phyloP scores from a whole-genome alignment of 2,113 vertebrate species.

The Uropsilus gracilis region DNA sequence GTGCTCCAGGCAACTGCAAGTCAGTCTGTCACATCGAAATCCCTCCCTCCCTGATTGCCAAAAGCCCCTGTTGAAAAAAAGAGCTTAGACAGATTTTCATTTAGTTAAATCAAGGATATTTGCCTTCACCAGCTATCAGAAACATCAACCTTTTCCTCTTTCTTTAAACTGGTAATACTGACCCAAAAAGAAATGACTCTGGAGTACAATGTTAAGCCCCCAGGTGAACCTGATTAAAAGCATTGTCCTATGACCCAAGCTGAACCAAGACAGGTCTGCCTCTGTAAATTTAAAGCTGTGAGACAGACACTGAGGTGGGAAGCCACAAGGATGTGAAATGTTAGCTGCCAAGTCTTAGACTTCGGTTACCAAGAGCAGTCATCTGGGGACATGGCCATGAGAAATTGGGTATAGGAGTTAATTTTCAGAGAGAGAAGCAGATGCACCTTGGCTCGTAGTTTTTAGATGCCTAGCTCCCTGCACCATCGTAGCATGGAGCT shows the following conservation, averaged over 20 bases:
- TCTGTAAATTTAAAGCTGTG: not conserved
- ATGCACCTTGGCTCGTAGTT: not conserved
- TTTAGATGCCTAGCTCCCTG: not conserved
- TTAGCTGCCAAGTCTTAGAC: not conserved
- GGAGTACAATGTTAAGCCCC: not conserved
- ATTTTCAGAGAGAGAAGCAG: not conserved
- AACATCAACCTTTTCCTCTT: not conserved
- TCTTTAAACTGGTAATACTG: not conserved
- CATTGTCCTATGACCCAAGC: not conserved
- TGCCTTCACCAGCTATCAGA: not conserved
- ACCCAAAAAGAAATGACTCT: not conserved
- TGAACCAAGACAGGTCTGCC: not conserved
- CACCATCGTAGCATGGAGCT: too few relatives aligned
- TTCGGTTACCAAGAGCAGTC: not conserved
- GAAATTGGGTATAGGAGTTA: not conserved
- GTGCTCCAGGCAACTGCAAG: slow-evolving; percentile 32
- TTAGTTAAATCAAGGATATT: not conserved
- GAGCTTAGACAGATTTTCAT: not conserved
- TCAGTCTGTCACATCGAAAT: not conserved
- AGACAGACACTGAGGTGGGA: not conserved
- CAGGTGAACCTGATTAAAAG: not conserved
- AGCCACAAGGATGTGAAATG: not conserved
- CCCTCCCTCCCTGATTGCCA: not conserved
- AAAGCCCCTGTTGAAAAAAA: not conserved
- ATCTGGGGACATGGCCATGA: not conserved